phyloP scores from a whole-genome alignment of 1,140 invertebrate species.

The Geopemphigus sp. region DNA sequence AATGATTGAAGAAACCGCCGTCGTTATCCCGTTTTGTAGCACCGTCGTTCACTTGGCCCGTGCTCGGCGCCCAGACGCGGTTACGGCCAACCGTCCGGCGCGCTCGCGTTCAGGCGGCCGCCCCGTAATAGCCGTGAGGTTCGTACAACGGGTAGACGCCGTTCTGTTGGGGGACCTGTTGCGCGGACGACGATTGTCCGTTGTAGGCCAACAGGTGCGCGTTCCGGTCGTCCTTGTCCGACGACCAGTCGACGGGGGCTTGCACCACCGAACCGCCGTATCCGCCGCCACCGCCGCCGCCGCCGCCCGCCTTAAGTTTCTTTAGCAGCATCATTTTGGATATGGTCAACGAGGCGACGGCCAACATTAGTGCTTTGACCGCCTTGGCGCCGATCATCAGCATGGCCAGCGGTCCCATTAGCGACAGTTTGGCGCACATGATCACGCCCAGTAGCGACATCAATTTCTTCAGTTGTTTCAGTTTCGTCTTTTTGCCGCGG shows the following conservation, averaged over 20 bases:
- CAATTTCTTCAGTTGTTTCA: slow-evolving; percentile 54
- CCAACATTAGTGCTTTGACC: slow-evolving; percentile 53
- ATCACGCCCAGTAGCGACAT: slow-evolving; percentile 54
- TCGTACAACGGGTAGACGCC: slow-evolving; percentile 17
- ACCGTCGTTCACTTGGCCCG: not conserved
- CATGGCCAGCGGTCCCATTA: slow-evolving; percentile 53
- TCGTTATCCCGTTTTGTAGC: not conserved
- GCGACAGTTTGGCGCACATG: slow-evolving; percentile 52
- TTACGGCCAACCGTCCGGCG: not conserved
- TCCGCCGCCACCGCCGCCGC: not conserved
- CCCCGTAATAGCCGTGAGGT: slow-evolving; percentile 4
- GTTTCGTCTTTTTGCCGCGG: slow-evolving; percentile 54
- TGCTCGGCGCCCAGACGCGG: not conserved
- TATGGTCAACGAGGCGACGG: slow-evolving; percentile 52
- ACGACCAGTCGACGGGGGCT: slow-evolving; percentile 15
- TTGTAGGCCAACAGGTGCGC: slow-evolving; percentile 22
- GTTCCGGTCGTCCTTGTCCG: slow-evolving; percentile 35
- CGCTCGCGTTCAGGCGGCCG: not conserved
- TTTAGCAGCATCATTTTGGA: slow-evolving; percentile 53
- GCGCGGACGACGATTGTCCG: not conserved
- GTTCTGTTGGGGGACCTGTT: not conserved
- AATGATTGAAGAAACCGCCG: not conserved
- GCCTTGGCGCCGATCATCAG: slow-evolving; percentile 53
- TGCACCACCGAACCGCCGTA: not conserved
- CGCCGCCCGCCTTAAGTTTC: slow-evolving; percentile 51